A percentile compares a stretch with the other conserved stretches of the same genome.
phyloP scores from a whole-genome alignment of 1,140 invertebrate genomes.

The Hyphantria cunea region DNA sequence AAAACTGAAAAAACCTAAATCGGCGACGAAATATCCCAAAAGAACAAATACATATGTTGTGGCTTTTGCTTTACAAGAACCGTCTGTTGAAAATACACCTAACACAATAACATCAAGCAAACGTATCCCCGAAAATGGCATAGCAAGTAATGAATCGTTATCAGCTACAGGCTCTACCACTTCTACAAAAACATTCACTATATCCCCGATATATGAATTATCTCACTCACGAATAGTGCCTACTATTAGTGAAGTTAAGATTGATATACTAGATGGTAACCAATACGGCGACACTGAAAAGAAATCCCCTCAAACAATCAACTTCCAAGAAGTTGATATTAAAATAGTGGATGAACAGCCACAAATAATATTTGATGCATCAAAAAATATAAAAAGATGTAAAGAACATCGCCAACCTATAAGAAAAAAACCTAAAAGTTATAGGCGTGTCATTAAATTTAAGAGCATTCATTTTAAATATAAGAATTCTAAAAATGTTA shows the following conservation, averaged over 20 bases:
- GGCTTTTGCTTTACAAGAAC: constrained; percentile 36
- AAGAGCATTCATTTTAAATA: constrained; percentile 40
- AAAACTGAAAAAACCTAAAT: constrained; percentile 30
- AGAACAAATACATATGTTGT: constrained; percentile 32
- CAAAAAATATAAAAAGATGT: constrained; percentile 19
- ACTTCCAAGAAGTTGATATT: constrained; percentile 9
- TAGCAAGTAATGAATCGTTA: neutral
- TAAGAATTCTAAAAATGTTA: constrained; percentile 34
- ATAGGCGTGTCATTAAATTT: constrained; percentile 19
- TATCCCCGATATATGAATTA: constrained; percentile 2
- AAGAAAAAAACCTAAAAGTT: constrained; percentile 26
- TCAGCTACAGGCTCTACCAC: constrained; percentile 1
- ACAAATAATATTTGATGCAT: constrained; percentile 33
- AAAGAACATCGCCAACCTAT: constrained; percentile 4
- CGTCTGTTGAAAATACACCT: constrained; percentile 23
- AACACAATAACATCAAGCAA: constrained; percentile 28
- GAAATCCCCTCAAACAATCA: constrained; percentile 17
- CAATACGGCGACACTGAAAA: constrained; percentile 24
- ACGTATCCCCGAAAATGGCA: constrained; percentile 4
- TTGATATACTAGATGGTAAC: constrained; percentile 11
- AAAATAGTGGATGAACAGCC: constrained; percentile 9
- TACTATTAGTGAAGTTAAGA: constrained; percentile 18
- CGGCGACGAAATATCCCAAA: constrained; percentile 25
- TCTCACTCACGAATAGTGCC: neutral
- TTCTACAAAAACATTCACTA: constrained; percentile 12